Evolutionary conservation across 1,140 invertebrate species (phyloP), one percentile per base, ranked within the genome.

Genomic region (Idris sp.): DNA sequence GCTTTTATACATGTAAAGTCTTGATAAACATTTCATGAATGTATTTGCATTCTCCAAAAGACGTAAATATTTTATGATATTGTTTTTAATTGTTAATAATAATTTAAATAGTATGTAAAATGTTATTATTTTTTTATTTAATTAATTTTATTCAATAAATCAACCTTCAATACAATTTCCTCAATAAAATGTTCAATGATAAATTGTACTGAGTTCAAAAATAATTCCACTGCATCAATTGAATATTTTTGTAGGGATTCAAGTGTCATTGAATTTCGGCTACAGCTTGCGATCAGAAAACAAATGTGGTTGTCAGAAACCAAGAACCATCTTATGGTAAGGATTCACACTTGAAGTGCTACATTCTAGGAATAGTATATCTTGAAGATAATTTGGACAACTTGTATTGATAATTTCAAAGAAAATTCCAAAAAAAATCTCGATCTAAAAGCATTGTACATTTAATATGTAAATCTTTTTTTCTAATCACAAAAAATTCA

Each of bases 191-290:
- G n/a, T n/a, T n/a, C n/a, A n/a, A n/a, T n/a, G n/a, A n/a, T n/a
- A n/a, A 40, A 56, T 56, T 56, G 43, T 9, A 43, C 25, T 14
- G 25, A 35, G 44, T 44, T 44, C 7, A 9, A 59, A 59, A 44
- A 46, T 59, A 59, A 46, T 26, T 36, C 11, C 6, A 13, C 3
- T 1, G 11, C 10, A 3, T 44, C 25, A 15, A 36, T n/a, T 46
- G 28, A 59, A 59, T 41, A n/a, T 59, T 10, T n/a, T 19, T 59
- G 18, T 7, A 8, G 13, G 11, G 36, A 18, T 6, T 46, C 28
- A n/a, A 59, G 41, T 46, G 28, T 46, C 31, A 46, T 59, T 46
- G 54, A 59, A 59, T 44, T 41, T 59, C 43, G 19, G 54, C 54
- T 46, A 36, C 18, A 59, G 30, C n/a, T n/a, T 46, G 41, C 30